phyloP scores from a whole-genome alignment of 2,113 vertebrate species.

The Percopsis transmontana region DNA sequence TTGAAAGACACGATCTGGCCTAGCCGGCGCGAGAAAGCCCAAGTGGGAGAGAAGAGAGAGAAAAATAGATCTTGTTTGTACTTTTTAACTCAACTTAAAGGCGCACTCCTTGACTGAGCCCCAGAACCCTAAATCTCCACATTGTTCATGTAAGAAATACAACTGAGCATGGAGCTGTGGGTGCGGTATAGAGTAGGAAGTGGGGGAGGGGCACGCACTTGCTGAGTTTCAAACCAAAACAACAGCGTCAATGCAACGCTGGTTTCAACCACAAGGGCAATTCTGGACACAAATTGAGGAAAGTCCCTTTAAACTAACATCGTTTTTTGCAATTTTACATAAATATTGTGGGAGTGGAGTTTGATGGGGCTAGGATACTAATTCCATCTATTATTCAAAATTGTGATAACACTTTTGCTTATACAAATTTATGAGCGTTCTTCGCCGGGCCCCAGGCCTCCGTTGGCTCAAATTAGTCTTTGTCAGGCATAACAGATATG shows the following conservation, averaged over 20 bases:
- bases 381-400: too few species aligned
- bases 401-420: background rate
- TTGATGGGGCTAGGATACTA: conserved; percentile 12
- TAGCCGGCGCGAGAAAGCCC: conserved; percentile 17
- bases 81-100: background rate
- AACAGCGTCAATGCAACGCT: too few species aligned
- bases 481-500: conserved; percentile 54
- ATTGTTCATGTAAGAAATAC: too few species aligned
- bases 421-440: conserved; percentile 6
- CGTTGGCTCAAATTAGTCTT: conserved; percentile 45
- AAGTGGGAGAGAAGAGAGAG: background rate
- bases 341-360: conserved; percentile 17
- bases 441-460: conserved; percentile 9
- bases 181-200: too few species aligned
- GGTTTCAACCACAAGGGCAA: too few species aligned
- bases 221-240: too few species aligned
- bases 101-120: conserved; percentile 27
- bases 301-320: background rate
- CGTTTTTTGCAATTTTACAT: conserved; percentile 14
- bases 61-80: background rate
- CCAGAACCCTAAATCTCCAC: too few species aligned
- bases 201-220: too few species aligned
- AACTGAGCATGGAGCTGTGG: too few species aligned
- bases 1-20: conserved; percentile 58
- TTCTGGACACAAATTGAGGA: too few species aligned